Conservation (phyloP, 2,113 vertebrate species). For the Hemiprocne comata region DNA sequence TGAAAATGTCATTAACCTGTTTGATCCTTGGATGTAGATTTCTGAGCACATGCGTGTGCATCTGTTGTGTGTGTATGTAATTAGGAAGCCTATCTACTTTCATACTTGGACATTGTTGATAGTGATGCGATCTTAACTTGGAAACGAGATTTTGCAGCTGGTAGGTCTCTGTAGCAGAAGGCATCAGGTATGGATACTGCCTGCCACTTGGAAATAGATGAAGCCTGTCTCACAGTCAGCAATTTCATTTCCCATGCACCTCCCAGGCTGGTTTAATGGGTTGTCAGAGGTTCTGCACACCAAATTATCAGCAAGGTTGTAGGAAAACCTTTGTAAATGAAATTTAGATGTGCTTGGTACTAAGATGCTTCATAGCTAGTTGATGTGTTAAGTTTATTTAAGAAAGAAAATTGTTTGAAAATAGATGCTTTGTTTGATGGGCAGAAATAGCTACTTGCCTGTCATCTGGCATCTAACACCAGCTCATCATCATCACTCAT, state of each 20-base stretch:
- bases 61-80: background rate
- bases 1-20: background rate
- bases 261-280: background rate
- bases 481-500: background rate
- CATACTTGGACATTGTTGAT: background rate
- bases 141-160: background rate
- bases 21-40: background rate
- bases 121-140: background rate
- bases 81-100: background rate
- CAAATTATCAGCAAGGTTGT: background rate
- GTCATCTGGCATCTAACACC: background rate
- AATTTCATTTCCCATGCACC: background rate
- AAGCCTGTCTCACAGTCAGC: background rate
- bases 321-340: background rate
- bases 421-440: background rate
- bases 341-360: background rate
- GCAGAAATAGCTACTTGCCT: constrained; percentile 2
- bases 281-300: background rate
- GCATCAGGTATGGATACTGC: background rate
- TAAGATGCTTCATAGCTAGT: background rate
- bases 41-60: background rate
- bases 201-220: background rate
- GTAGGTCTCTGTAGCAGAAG: background rate
- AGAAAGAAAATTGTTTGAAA: constrained; percentile 1
- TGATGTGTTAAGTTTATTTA: background rate